A percentile compares a stretch with the other conserved stretches of the same genome.
Evolutionary conservation across 1,140 invertebrate species (phyloP).

Genomic region (Solenopsis invicta): DNA sequence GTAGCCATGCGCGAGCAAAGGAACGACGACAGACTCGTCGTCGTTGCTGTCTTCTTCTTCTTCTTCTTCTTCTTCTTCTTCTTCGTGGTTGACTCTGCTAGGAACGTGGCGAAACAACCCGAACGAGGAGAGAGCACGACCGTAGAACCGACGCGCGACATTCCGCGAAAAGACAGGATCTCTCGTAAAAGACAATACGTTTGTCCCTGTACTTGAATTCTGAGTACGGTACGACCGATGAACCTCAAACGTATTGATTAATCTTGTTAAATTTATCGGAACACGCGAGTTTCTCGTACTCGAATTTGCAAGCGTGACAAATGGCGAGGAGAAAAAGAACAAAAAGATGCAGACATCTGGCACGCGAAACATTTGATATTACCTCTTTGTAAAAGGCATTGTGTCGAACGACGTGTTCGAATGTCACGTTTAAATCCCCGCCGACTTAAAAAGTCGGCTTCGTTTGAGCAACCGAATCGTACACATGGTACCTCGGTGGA

Average conservation of each 20-base stretch:
- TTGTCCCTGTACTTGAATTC: not conserved
- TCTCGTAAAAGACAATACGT: not conserved
- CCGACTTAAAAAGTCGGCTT: slow-evolving; percentile 52
- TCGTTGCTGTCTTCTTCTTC: slow-evolving; percentile 19
- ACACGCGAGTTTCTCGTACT: not conserved
- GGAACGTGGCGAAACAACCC: slow-evolving; percentile 48
- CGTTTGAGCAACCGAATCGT: slow-evolving; percentile 60
- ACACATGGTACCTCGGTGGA: slow-evolving; percentile 30
- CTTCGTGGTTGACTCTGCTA: slow-evolving; percentile 17
- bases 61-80: slow-evolving; percentile 26
- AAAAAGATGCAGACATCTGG: slow-evolving; percentile 31
- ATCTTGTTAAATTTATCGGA: not conserved
- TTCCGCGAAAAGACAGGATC: slow-evolving; percentile 33
- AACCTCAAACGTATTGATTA: not conserved
- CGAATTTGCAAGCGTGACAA: not conserved
- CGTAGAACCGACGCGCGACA: not conserved
- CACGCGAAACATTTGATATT: slow-evolving; percentile 44
- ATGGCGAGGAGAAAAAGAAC: not conserved
- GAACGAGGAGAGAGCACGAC: not conserved
- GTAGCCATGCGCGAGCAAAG: slow-evolving; percentile 56
- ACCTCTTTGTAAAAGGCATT: slow-evolving; percentile 19
- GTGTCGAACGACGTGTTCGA: slow-evolving; percentile 44
- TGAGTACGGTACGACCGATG: not conserved
- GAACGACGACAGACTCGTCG: slow-evolving; percentile 48
- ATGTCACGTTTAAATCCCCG: slow-evolving; percentile 25